Percentiles rank a stretch among this genome's conserved stretches.
Conservation (phyloP, 2,113 vertebrate species). For the Oplegnathus fasciatus region DNA sequence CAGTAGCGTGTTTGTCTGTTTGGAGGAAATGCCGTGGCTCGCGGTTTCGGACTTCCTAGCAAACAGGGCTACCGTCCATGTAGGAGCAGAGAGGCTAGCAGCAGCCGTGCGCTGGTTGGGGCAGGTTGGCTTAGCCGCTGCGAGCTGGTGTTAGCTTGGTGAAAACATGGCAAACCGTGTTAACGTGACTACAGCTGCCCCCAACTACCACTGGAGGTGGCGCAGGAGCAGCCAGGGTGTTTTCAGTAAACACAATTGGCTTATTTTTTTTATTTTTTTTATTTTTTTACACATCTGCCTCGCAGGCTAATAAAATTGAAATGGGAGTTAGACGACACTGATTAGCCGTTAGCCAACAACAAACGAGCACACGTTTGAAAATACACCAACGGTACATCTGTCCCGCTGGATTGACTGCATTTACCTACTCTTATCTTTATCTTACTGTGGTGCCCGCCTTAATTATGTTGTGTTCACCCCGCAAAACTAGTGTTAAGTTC, state of each 20-base stretch:
- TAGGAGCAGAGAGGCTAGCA: slow-evolving; percentile 48
- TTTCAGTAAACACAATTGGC: neutral
- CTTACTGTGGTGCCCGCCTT: accelerated
- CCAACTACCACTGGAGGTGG: neutral
- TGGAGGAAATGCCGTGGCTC: neutral
- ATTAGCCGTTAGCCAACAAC: slow-evolving; percentile 65
- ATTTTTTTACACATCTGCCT: neutral
- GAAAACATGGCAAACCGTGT: slow-evolving; percentile 55
- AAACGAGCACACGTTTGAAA: slow-evolving; percentile 47
- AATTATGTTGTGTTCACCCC: accelerated
- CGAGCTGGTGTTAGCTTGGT: slow-evolving; percentile 44
- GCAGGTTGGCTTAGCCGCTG: slow-evolving; percentile 63
- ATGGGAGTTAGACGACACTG: slow-evolving; percentile 34
- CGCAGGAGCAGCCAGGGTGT: neutral
- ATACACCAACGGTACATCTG: neutral
- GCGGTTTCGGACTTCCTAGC: slow-evolving; percentile 10
- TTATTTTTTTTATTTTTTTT: neutral
- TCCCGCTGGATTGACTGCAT: accelerated
- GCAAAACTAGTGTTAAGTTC: neutral
- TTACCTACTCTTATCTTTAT: accelerated
- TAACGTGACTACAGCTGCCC: neutral
- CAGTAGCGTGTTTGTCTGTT: neutral
- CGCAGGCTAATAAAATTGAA: neutral
- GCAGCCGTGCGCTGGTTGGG: slow-evolving; percentile 35
- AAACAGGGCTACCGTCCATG: slow-evolving; percentile 32